Evolutionary conservation across 2,888 invertebrate species (phyloP), one percentile per base, ranked within the genome.

Genomic region (Scaptomyza parva): DNA sequence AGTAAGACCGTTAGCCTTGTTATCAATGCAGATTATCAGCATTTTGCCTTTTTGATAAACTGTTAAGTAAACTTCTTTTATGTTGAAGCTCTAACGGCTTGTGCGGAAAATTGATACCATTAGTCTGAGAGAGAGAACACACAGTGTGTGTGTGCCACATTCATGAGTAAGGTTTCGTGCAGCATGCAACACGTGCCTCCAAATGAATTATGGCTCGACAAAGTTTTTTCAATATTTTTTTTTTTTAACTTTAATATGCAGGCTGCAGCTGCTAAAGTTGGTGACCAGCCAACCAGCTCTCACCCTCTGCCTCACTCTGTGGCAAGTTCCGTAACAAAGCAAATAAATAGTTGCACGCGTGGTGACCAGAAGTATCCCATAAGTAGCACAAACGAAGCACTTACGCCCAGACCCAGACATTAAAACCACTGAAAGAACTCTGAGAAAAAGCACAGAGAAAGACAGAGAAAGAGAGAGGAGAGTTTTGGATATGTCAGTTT

Each of bases 121-220:
- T 81, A 79, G 79, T 59, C 45, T 50, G 51, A 22, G 26, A n/a
- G n/a, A n/a, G n/a, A n/a, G n/a, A n/a, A n/a, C n/a, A 30, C 44
- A 14, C 47, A 48, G 59, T 39, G 53, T n/a, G 54, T 20, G 28
- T 40, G 39, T 47, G 37, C 12, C 37, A 20, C 39, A 40, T 30
- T 30, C 30, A n/a, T 12, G 11, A 30, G 30, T 30, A 17, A 37
- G 37, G 53, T 76, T 77, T 86, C 82, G 86, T 85, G 86, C 80
- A 64, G 83, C 82, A 82, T 82, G 82, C 82, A 85, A 85, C 82
- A 85, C 82, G 82, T 83, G 86, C 78, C 78, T n/a, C 54, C 70
- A 69, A 70, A 75, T 80, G 85, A 82, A 55, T 82, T 85, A 85
- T 85, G 82, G 60, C 40, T 45, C 57, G 59, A 57, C 69, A 68